Evolutionary conservation across 2,113 vertebrate species (phyloP).

Genomic region (Argyrosomus japonicus): DNA sequence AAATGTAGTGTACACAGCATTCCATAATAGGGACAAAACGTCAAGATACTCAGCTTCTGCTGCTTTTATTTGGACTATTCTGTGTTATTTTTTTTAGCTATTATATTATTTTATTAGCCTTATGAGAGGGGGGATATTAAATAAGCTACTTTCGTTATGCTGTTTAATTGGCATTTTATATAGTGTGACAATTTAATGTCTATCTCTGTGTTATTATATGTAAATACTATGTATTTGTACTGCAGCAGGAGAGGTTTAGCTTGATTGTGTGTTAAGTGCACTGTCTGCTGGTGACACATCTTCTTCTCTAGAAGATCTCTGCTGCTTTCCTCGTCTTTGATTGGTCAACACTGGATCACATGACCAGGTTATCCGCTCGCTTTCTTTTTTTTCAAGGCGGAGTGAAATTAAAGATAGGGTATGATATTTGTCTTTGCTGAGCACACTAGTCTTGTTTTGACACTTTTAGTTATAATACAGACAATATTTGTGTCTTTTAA

Average conservation of each 20-base stretch:
- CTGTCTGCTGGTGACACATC: constrained; percentile 33
- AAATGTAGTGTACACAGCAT: neutral
- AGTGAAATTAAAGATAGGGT: constrained; percentile 49
- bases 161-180: neutral
- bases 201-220: neutral
- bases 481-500: neutral
- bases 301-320: neutral
- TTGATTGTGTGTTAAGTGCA: neutral
- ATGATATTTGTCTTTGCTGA: constrained; percentile 25
- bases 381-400: neutral
- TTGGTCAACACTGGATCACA: constrained; percentile 50
- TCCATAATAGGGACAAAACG: neutral
- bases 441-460: neutral
- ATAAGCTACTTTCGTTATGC: neutral
- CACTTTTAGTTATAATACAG: neutral
- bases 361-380: constrained; percentile 33
- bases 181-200: neutral
- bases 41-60: neutral
- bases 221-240: neutral
- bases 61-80: neutral
- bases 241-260: neutral
- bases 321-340: constrained; percentile 1
- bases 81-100: neutral
- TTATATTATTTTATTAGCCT: neutral
- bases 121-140: too few relatives aligned